These are phyloP conservation scores for Drosophila varians DNA, from an alignment of 1,140 invertebrate genomes.

Conservation along the genomic window DNA sequence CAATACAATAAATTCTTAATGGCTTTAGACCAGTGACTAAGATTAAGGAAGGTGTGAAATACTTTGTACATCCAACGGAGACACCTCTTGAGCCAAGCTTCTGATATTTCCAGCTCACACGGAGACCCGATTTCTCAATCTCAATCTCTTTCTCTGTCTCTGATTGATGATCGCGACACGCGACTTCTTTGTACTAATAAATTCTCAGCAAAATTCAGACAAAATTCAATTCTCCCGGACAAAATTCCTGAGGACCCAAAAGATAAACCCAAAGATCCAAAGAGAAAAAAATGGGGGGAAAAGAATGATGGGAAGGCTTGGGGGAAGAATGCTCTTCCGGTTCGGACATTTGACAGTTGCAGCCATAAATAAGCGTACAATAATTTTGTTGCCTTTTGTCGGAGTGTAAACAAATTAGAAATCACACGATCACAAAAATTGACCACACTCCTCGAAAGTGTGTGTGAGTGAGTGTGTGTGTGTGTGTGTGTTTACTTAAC, in stretches of 20 bases:
- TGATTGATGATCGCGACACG: constrained; percentile 77
- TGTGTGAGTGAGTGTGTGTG: too few relatives aligned
- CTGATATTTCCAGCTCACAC: constrained; percentile 25
- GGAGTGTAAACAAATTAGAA: constrained; percentile 82
- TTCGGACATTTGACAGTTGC: constrained; percentile 48
- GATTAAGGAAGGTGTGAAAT: constrained; percentile 55
- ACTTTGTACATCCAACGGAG: constrained; percentile 47
- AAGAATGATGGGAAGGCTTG: constrained; percentile 41
- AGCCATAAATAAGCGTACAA: constrained; percentile 76
- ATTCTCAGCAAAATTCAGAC: constrained; percentile 72
- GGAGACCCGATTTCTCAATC: constrained; percentile 28
- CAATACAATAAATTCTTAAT: constrained; percentile 19
- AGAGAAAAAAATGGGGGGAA: constrained; percentile 30
- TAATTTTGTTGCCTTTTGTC: constrained; percentile 59
- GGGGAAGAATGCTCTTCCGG: constrained; percentile 54
- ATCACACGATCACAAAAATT: constrained; percentile 62
- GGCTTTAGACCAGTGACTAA: constrained; percentile 5
- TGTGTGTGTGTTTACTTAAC: constrained; percentile 68
- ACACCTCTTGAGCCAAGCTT: constrained; percentile 10
- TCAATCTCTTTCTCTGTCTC: constrained; percentile 12
- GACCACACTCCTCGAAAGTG: constrained; percentile 64
- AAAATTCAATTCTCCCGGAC: constrained; percentile 1
- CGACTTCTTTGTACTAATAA: constrained; percentile 79
- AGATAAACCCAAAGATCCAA: constrained; percentile 52
- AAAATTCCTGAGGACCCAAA: constrained; percentile 37